Base-by-base conservation (phyloP, 2,888 invertebrate species). In the Chrysotoxum bicinctum region DNA sequence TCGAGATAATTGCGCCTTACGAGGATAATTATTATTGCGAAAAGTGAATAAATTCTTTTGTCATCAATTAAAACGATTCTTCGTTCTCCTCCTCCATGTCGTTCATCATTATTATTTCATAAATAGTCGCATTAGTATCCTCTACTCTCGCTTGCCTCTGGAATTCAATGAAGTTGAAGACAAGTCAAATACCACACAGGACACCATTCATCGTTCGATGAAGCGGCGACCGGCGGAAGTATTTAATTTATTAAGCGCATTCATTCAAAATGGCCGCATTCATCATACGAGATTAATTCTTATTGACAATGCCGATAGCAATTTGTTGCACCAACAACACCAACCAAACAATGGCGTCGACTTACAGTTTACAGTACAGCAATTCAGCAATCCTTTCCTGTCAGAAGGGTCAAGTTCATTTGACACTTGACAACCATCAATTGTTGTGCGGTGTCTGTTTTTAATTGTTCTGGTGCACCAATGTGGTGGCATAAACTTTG, bases 341-440 rank as follows among this genome's bases (percentile, higher is more conserved):
- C 5, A 14, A 37, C 37, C 3, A 35, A 12, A 37, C 14, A 37
- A 37, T 37, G 37, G 16, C 14, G n/a, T 32, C 40, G 1, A 0
- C 12, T 16, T 37, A 8, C 19, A 10, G n/a, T 19, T 14, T 7
- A 56, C 9, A 56, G 2, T 32, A 3, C 16, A 32, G 16, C n/a
- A n/a, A n/a, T n/a, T n/a, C 26, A 26, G 37, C 35, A 4, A 21
- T 48, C 35, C 32, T 48, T 45, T 66, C 21, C 21, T 35, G 21
- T 16, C 5, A 48, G 7, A 19, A 62, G 43, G 48, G 64, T 35
- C 64, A 66, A 66, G 64, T 48, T 66, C 58, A 43, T 68, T 58
- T 68, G 77, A 73, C 77, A 77, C 70, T 66, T 23, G 66, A 54
- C 60, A 69, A 26, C 54, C 58, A 66, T 76, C 81, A 72, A 72